Base-by-base conservation (phyloP, 2,113 vertebrate species). In the Silurus asotus region DNA sequence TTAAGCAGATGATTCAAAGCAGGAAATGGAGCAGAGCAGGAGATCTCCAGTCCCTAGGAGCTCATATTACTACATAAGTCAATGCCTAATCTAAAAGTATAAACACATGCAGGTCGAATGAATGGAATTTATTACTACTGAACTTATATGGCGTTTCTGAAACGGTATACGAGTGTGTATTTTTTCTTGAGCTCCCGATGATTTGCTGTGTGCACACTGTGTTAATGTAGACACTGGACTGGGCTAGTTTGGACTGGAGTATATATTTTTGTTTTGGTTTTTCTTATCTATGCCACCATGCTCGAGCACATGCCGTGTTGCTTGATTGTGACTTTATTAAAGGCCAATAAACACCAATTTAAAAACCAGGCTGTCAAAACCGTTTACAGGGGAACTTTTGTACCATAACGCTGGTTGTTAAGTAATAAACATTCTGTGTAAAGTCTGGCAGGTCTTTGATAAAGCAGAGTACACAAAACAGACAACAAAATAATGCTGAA, bases 71-170 rank as follows among this genome's bases (percentile, higher is more conserved):
- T 61, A 75, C 23, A 62, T 13, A 28, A n/a, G 20, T 64, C 72
- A 53, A 77, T 17, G 8, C 25, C 72, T 84, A 11, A 84, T 84
- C 72, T 65, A 17, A 77, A 77, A 55, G n/a, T 37, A 75, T 55
- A 61, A 75, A 77, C 48, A 64, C 58, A 78, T n/a, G 28, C 6
- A n/a, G 2, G 49, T 53, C 72, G 53, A 23, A 75, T 75, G 48
- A 75, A 55, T 48, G 13, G 80, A 49, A 67, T 61, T 88, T 37
- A 61, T 87, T 75, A 86, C 87, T 84, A 83, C 91, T 91, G 90
- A 85, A 70, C 62, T 82, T 88, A 89, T 75, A 86, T 79, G 69
- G 83, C 84, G 86, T 74, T 37, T 53, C 74, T 55, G n/a, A 70
- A 70, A 37, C 25, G 62, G 23, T 10, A 23, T n/a, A 58, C 4